Conservation (phyloP, 2,113 vertebrate genomes). For the Phaethornis superciliosus region DNA sequence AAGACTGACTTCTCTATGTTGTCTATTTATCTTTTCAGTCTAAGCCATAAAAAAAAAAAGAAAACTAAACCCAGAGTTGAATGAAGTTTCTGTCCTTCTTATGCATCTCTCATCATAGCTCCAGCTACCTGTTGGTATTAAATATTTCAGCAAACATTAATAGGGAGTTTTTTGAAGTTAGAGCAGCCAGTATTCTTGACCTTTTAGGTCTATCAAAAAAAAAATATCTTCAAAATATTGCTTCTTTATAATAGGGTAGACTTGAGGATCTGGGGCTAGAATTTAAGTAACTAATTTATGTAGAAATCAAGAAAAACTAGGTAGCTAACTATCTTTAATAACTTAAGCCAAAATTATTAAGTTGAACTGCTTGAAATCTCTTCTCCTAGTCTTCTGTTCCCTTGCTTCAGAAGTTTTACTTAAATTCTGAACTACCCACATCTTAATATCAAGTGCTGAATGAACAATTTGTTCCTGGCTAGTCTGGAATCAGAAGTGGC, state of each 20-base stretch:
- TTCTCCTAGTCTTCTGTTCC: not conserved
- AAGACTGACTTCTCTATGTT: not conserved
- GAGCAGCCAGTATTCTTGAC: not conserved
- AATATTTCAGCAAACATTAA: constrained; percentile 46
- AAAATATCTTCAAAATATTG: constrained; percentile 17
- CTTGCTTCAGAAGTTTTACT: not conserved
- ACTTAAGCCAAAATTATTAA: not conserved
- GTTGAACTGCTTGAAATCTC: not conserved
- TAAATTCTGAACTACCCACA: not conserved
- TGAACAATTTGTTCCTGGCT: not conserved
- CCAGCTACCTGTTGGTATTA: constrained; percentile 11
- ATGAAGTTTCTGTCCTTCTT: constrained; percentile 24
- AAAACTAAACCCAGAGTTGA: not conserved
- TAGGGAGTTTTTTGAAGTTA: not conserved
- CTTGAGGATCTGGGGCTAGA: not conserved
- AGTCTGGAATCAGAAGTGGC: not conserved
- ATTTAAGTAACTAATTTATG: constrained; percentile 10
- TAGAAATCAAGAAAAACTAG: constrained; percentile 15
- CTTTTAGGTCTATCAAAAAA: not conserved
- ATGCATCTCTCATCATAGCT: not conserved
- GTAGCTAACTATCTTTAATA: not conserved
- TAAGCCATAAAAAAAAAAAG: not conserved
- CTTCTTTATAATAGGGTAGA: not conserved
- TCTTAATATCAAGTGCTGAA: not conserved
- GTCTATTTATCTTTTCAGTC: not conserved